Evolutionary conservation across 2,797 vertebrate genomes (phyloP).

Genomic region (Lutjanus argentimaculatus): DNA sequence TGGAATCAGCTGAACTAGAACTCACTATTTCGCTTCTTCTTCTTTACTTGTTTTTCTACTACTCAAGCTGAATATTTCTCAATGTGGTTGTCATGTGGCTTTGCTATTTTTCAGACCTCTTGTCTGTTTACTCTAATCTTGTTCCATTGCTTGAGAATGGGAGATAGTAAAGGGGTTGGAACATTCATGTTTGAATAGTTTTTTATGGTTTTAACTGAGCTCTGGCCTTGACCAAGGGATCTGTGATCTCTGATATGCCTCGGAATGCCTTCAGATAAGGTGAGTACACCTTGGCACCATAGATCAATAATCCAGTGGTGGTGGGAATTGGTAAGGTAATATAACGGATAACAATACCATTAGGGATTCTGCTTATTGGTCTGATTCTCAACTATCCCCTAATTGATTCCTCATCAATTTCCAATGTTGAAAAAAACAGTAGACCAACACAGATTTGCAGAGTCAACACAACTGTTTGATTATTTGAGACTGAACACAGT

Average conservation of each 20-base stretch:
- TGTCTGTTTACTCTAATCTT: background rate
- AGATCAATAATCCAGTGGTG: background rate
- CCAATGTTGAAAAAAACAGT: no score
- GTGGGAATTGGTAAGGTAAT: no score
- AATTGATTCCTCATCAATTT: no score
- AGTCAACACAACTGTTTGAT: no score
- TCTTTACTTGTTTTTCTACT: background rate
- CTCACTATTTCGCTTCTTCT: background rate
- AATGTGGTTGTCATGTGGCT: background rate
- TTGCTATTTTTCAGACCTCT: background rate
- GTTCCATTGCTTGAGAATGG: background rate
- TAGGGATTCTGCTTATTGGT: no score
- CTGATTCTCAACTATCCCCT: no score
- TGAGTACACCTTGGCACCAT: no score
- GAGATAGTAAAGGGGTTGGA: background rate
- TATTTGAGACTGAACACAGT: no score
- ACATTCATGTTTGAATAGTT: background rate
- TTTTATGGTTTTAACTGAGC: background rate
- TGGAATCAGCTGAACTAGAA: slow-evolving; percentile 24
- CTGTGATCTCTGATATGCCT: background rate
- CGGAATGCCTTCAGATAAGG: background rate
- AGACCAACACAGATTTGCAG: no score
- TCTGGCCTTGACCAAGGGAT: background rate
- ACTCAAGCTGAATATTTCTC: background rate
- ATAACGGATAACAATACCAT: no score